Percentiles rank a stretch among this genome's conserved stretches.
phyloP scores from a whole-genome alignment of 2,113 vertebrate genomes.

The Entomyzon cyanotis region DNA sequence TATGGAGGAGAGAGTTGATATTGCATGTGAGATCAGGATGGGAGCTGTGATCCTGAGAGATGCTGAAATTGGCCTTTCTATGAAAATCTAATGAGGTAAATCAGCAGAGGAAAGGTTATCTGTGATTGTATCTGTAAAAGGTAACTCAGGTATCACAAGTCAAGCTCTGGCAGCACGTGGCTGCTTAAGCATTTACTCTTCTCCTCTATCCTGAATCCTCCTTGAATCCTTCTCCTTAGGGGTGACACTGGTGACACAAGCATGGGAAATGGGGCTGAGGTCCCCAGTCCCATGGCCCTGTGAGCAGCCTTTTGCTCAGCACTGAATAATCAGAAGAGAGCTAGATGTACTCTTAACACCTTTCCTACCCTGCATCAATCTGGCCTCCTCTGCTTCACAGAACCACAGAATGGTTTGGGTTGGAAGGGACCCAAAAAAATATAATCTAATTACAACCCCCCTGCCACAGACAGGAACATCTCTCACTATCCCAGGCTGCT shows the following conservation, averaged over 20 bases:
- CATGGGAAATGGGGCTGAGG: neutral
- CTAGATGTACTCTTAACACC: neutral
- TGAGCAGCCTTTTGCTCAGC: neutral
- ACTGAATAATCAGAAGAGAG: neutral
- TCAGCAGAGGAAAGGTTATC: neutral
- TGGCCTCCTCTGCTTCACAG: accelerated
- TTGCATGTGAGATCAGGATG: neutral
- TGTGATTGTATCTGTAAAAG: neutral
- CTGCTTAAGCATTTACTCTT: neutral
- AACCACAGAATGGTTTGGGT: neutral
- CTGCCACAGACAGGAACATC: neutral
- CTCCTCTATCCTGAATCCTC: neutral
- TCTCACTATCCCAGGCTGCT: neutral
- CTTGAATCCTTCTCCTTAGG: neutral
- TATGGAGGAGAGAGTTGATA: neutral
- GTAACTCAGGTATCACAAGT: neutral
- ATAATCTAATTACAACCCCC: neutral
- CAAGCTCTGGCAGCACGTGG: neutral
- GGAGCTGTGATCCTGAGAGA: neutral
- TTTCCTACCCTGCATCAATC: accelerated
- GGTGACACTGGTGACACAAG: neutral
- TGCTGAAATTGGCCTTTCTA: neutral
- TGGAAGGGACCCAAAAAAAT: neutral
- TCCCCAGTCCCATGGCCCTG: neutral
- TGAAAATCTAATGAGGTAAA: neutral